phyloP scores from a whole-genome alignment of 2,113 vertebrate genomes.

The Nematolebias whitei region DNA sequence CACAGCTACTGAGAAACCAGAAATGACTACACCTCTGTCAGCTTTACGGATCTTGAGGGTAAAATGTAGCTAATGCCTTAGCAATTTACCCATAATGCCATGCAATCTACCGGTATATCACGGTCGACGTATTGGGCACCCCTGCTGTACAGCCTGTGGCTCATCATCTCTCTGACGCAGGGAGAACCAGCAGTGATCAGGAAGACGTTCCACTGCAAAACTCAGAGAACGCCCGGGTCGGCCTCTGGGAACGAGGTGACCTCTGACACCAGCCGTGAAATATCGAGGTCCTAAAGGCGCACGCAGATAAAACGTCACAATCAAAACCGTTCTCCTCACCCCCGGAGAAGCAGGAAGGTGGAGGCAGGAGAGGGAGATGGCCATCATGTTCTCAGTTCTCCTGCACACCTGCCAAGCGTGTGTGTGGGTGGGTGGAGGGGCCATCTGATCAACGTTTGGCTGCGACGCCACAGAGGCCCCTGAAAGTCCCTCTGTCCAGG shows the following conservation, averaged over 20 bases:
- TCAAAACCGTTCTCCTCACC: conserved; percentile 37
- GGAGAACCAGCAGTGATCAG: no score
- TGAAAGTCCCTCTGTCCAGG: conserved; percentile 69
- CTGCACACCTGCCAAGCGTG: conserved; percentile 33
- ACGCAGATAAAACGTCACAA: conserved; percentile 45
- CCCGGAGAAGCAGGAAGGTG: conserved; percentile 52
- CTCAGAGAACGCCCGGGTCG: conserved; percentile 50
- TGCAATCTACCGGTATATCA: no score
- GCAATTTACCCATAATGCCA: no score
- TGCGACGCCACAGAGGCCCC: conserved; percentile 43
- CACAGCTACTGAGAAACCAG: no score
- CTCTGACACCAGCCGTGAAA: conserved; percentile 71
- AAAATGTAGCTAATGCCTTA: no score
- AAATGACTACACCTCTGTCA: no score
- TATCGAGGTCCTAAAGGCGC: conserved; percentile 55
- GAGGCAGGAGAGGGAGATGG: conserved; percentile 47
- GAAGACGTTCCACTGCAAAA: conserved; percentile 18
- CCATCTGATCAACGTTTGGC: conserved; percentile 66
- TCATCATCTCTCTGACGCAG: no score
- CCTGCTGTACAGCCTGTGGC: no score
- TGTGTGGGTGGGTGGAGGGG: conserved; percentile 23
- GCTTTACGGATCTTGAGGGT: no score
- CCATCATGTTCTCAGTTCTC: conserved; percentile 30
- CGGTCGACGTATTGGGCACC: no score
- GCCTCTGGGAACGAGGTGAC: conserved; percentile 60